Conservation (phyloP, 2,797 vertebrate genomes). For the Kryptopterus vitreolus region DNA sequence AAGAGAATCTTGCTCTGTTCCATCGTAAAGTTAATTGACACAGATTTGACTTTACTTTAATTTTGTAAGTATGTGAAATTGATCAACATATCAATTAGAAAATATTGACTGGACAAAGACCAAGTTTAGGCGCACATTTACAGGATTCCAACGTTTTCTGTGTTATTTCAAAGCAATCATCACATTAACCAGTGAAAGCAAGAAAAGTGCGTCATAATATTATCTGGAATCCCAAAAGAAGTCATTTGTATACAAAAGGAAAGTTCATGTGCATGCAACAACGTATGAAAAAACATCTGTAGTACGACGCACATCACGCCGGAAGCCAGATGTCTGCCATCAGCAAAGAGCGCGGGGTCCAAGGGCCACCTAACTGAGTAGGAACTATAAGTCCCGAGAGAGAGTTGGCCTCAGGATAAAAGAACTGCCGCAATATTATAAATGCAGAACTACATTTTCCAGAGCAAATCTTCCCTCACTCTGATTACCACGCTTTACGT, state of each 20-base stretch:
- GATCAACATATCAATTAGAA: neutral
- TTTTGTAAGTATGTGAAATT: neutral
- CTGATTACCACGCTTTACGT: conserved; percentile 54
- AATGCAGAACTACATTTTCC: conserved; percentile 70
- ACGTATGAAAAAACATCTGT: conserved; percentile 39
- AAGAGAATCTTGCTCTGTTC: neutral
- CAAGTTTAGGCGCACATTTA: neutral
- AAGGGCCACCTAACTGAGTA: conserved; percentile 61
- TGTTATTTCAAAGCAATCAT: conserved; percentile 8
- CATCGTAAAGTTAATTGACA: neutral
- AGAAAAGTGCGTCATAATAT: neutral
- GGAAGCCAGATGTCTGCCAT: conserved; percentile 70
- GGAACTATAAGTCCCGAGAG: conserved; percentile 64
- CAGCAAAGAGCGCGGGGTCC: conserved; percentile 58
- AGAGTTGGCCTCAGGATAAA: conserved; percentile 65
- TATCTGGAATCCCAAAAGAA: conserved; percentile 5
- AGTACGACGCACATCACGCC: conserved; percentile 40
- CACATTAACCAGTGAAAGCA: neutral
- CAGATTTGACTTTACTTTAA: neutral
- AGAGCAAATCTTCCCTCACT: conserved; percentile 64
- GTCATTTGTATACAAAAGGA: conserved; percentile 24
- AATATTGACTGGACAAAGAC: neutral
- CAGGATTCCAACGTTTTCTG: neutral
- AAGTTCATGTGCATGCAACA: conserved; percentile 27
- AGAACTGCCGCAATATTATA: conserved; percentile 63